A percentile compares a stretch with the other conserved stretches of the same genome.
Evolutionary conservation across 1,140 invertebrate species (phyloP).

Genomic region (Zophobas atratus): DNA sequence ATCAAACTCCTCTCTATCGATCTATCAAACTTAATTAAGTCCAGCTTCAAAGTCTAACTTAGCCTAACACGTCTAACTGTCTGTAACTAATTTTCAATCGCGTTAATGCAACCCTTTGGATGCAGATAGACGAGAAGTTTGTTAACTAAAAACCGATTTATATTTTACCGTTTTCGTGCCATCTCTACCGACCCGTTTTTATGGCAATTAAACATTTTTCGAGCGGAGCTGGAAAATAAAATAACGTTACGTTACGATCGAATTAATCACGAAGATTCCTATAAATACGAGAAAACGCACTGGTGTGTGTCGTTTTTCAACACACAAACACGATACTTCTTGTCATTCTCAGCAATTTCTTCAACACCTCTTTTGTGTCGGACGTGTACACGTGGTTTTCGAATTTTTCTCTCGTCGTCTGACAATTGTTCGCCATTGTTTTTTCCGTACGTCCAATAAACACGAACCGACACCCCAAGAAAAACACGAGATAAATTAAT

Average conservation of each 20-base stretch:
- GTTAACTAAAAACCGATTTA: constrained; percentile 5
- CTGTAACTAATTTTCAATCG: constrained; percentile 39
- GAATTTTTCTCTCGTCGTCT: background rate
- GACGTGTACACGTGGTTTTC: background rate
- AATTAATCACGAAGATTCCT: constrained; percentile 18
- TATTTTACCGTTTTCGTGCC: too few species aligned
- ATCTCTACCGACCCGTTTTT: background rate
- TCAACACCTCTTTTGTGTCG: background rate
- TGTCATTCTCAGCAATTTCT: background rate
- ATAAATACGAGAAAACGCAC: constrained; percentile 17
- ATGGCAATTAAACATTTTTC: constrained; percentile 20
- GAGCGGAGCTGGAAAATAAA: constrained; percentile 11
- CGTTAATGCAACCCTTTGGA: constrained; percentile 16
- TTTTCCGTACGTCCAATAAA: too few species aligned
- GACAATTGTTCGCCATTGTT: too few species aligned
- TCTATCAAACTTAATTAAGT: constrained; percentile 28
- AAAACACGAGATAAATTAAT: too few species aligned
- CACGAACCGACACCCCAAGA: too few species aligned
- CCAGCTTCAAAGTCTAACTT: constrained; percentile 30
- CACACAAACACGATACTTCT: constrained; percentile 2
- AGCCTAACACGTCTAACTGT: constrained; percentile 29
- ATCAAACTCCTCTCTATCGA: background rate
- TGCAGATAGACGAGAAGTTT: constrained; percentile 4
- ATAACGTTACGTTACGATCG: constrained; percentile 13
- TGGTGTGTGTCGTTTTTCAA: constrained; percentile 7